phyloP scores from a whole-genome alignment of 2,888 invertebrate species.

The Crematogaster levior region DNA sequence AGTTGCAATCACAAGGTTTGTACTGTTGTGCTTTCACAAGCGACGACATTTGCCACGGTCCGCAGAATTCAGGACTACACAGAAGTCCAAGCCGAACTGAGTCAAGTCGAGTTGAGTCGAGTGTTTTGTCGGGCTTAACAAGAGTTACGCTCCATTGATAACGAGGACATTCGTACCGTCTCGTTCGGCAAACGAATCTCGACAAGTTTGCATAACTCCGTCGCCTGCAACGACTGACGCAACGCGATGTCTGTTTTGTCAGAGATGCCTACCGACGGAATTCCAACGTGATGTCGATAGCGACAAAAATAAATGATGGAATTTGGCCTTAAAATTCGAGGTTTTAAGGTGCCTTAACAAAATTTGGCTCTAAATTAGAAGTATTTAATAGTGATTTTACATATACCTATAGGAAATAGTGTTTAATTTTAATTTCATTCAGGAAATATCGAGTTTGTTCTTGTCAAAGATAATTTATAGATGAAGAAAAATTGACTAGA shows the following conservation, averaged over 20 bases:
- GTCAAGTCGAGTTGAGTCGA: slow-evolving; percentile 43
- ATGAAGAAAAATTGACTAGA: background rate
- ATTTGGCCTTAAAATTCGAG: slow-evolving; percentile 3
- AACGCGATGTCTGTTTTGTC: slow-evolving; percentile 51
- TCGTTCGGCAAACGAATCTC: slow-evolving; percentile 67
- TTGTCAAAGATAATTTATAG: background rate
- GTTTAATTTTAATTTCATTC: background rate
- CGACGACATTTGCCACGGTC: slow-evolving; percentile 24
- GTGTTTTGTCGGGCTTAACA: slow-evolving; percentile 61
- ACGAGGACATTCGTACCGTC: slow-evolving; percentile 58
- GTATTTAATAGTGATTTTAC: background rate
- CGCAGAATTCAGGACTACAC: slow-evolving; percentile 42
- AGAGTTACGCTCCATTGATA: slow-evolving; percentile 72
- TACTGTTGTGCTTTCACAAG: slow-evolving; percentile 35
- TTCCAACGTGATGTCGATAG: slow-evolving; percentile 25
- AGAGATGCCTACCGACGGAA: slow-evolving; percentile 31
- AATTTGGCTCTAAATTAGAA: background rate
- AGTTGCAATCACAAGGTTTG: slow-evolving; percentile 40
- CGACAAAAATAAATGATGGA: slow-evolving; percentile 15
- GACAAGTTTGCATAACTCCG: slow-evolving; percentile 68
- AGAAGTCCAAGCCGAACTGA: slow-evolving; percentile 32
- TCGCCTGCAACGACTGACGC: slow-evolving; percentile 45
- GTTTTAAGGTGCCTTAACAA: background rate
- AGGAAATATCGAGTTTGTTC: background rate
- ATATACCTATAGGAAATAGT: background rate